Percentiles rank a stretch among this genome's conserved stretches.
phyloP scores from a whole-genome alignment of 2,797 vertebrate species.

The Crenichthys baileyi region DNA sequence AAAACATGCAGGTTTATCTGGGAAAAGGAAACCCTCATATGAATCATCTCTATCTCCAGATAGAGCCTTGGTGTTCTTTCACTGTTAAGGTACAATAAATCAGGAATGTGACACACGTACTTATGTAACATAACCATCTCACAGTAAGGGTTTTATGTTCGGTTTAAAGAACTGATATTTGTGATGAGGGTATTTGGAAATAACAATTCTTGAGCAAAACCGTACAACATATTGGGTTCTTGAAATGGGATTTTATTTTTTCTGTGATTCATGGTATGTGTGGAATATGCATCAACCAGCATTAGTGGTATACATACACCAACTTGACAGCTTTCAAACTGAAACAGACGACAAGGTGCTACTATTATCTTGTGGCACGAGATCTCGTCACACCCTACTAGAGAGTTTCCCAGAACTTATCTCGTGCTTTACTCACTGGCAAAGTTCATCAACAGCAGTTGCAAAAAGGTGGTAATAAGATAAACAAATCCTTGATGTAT shows the following conservation, averaged over 20 bases:
- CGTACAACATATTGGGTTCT: neutral
- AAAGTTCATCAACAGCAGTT: neutral
- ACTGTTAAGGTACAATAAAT: neutral
- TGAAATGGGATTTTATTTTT: neutral
- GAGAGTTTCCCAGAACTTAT: neutral
- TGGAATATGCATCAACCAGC: neutral
- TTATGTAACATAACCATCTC: neutral
- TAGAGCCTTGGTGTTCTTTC: conserved; percentile 12
- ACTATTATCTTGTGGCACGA: neutral
- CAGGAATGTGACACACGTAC: neutral
- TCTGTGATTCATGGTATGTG: neutral
- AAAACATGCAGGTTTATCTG: conserved; percentile 35
- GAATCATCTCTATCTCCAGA: conserved; percentile 23
- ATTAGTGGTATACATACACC: neutral
- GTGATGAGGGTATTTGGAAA: neutral
- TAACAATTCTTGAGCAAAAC: neutral
- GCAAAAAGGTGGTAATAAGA: neutral
- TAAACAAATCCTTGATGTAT: neutral
- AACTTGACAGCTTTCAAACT: neutral
- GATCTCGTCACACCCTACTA: neutral
- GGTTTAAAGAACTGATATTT: neutral
- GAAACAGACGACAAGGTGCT: neutral
- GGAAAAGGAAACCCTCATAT: conserved; percentile 9
- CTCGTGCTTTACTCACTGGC: neutral
- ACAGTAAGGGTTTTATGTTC: neutral